A percentile compares a stretch with the other conserved stretches of the same genome.
These are phyloP conservation scores for Rhopilema esculentum DNA, from an alignment of 30 jellyfish, hydroid and myxozoan species.

Conservation along the genomic window DNA sequence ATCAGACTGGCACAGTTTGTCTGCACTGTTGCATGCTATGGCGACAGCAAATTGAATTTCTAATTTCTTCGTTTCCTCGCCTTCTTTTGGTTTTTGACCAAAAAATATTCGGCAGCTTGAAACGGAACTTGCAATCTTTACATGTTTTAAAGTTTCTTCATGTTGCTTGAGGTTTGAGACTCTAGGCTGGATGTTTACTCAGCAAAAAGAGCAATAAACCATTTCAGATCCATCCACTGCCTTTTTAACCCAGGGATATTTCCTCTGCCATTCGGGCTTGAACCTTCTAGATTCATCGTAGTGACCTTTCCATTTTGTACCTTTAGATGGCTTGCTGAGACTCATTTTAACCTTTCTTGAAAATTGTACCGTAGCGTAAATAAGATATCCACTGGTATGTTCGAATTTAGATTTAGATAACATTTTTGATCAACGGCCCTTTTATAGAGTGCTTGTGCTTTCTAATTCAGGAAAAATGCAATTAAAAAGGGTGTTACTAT, in stretches of 20 bases:
- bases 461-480: slow-evolving; percentile 40
- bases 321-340: slow-evolving; percentile 20
- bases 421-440: slow-evolving; percentile 17
- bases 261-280: slow-evolving; percentile 55
- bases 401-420: slow-evolving; percentile 7
- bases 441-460: slow-evolving; percentile 35
- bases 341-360: slow-evolving; percentile 33
- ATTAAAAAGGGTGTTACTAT: slow-evolving; percentile 22
- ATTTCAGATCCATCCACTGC: slow-evolving; percentile 61
- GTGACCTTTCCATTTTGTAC: slow-evolving; percentile 45
- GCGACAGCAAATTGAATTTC: slow-evolving; percentile 68
- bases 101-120: slow-evolving; percentile 13
- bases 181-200: slow-evolving; percentile 62
- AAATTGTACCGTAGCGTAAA: neutral
- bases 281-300: slow-evolving; percentile 29
- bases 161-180: slow-evolving; percentile 61
- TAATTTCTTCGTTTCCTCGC: slow-evolving; percentile 44
- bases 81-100: slow-evolving; percentile 2
- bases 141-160: slow-evolving; percentile 49
- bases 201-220: slow-evolving; percentile 73
- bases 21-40: slow-evolving; percentile 71
- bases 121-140: slow-evolving; percentile 43
- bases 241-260: slow-evolving; percentile 51
- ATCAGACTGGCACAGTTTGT: slow-evolving; percentile 56
- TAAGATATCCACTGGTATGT: neutral